These are phyloP conservation scores for Drosophila nr. perissopoda DNA, from an alignment of 2,888 invertebrate species.

Conservation along the genomic window DNA sequence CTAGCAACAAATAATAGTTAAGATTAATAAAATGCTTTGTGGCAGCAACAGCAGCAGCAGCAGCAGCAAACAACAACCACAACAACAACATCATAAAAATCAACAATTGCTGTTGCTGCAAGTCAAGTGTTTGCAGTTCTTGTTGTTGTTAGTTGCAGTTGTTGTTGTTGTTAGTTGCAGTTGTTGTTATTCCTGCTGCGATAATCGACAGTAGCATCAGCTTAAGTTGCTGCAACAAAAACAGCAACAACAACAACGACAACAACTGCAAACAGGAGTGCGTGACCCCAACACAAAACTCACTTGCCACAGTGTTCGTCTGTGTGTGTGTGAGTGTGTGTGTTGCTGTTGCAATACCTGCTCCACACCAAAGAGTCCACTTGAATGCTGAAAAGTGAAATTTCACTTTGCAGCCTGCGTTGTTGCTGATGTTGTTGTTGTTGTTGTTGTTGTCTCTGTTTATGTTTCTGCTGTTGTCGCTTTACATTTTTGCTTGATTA, in stretches of 20 bases:
- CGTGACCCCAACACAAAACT: slow-evolving; percentile 71
- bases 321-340: slow-evolving; percentile 10
- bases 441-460: slow-evolving; percentile 3
- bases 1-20: not conserved
- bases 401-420: slow-evolving; percentile 64
- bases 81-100: slow-evolving; percentile 28
- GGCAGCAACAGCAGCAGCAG: slow-evolving; percentile 40
- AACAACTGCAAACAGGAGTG: slow-evolving; percentile 58
- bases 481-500: slow-evolving; percentile 37
- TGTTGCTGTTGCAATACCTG: slow-evolving; percentile 44
- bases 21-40: slow-evolving; percentile 37
- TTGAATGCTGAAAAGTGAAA: slow-evolving; percentile 73
- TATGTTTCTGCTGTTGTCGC: slow-evolving; percentile 26
- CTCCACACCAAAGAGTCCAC: slow-evolving; percentile 45
- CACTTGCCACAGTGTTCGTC: slow-evolving; percentile 22
- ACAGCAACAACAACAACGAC: slow-evolving; percentile 2
- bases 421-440: slow-evolving; percentile 16
- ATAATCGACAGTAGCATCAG: slow-evolving; percentile 36
- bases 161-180: slow-evolving; percentile 5
- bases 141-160: slow-evolving; percentile 12
- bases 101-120: slow-evolving; percentile 25
- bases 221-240: slow-evolving; percentile 11
- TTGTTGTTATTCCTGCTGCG: slow-evolving; percentile 30
- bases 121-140: slow-evolving; percentile 25
- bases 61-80: slow-evolving; percentile 17